Evolutionary conservation across 30 jellyfish, hydroid and myxozoan genomes (phyloP).

Genomic region (Chrysaora quinquecirrha): DNA sequence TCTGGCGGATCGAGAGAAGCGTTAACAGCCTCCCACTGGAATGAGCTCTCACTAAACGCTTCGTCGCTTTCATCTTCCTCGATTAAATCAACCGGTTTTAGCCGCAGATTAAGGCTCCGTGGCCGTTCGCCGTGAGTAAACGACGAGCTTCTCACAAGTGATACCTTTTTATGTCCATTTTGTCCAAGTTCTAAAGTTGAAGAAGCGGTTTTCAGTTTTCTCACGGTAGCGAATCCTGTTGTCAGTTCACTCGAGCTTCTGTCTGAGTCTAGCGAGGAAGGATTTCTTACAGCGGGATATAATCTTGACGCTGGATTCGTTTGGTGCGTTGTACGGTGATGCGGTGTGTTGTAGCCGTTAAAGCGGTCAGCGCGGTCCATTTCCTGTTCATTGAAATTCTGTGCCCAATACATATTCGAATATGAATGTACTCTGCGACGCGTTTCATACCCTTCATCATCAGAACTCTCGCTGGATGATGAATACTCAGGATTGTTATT

Average conservation of each 20-base stretch:
- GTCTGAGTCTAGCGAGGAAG: background rate
- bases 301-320: background rate
- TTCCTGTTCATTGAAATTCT: background rate
- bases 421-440: background rate
- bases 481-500: conserved; percentile 28
- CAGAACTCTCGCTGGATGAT: conserved; percentile 63
- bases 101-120: conserved; percentile 7
- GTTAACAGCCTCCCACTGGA: background rate
- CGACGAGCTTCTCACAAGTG: conserved; percentile 46
- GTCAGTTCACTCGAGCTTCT: conserved; percentile 15
- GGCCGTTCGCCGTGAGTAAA: conserved; percentile 45
- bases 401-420: background rate
- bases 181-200: background rate
- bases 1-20: background rate
- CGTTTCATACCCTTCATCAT: conserved; percentile 37
- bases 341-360: background rate
- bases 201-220: conserved; percentile 57
- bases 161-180: conserved; percentile 11
- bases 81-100: conserved; percentile 42
- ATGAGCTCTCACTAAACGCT: background rate
- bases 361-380: background rate
- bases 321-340: background rate
- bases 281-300: no score
- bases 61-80: conserved; percentile 44
- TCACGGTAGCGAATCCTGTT: conserved; percentile 71